Base-by-base conservation (phyloP, 2,797 vertebrate genomes). In the Halcyon chelicuti region DNA sequence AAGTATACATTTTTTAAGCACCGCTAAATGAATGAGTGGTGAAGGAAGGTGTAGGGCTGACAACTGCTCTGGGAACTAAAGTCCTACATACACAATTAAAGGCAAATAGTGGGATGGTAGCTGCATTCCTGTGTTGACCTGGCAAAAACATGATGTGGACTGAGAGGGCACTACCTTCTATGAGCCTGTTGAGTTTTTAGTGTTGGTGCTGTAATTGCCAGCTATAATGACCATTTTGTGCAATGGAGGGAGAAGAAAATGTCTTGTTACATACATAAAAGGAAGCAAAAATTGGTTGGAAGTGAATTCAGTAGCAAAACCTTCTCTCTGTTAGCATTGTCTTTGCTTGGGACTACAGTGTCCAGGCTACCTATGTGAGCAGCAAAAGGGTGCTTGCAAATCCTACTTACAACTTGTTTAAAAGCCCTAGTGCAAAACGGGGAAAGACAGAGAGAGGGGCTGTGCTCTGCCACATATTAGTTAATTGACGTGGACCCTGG, bases 1-100 rank as follows among this genome's bases (percentile, higher is more conserved):
- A 91, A 95, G 76, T 79, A 94, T 94, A 55, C 73, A 63, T 94
- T 93, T 96, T 94, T 94, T 82, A 94, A 94, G 47, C 63, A 42
- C 25, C 5, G 2, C 37, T 76, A 68, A 90, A 79, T 54, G 86
- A 96, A 92, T 37, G 67, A 46, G 71, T 54, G 35, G 6, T 84
- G 19, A 76, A 49, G 67, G 61, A 85, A 82, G 79, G 62, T 70
- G 22, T 51, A 46, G 31, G 52, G 26, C 70, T 93, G 88, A 85
- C 82, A 92, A 13, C 65, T 12, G 15, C 67, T 84, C 79, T 60
- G 61, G 85, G 88, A 71, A 49, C 60, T 25, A 18, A 90, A 86
- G 47, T 76, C 40, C 57, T 76, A 1, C 0, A 1, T 74, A 93
- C 33, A 46, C 57, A 52, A 12, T 76, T 75, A 72, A 78, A 82